Conservation (phyloP, 2,888 invertebrate genomes). For the Drosophila peninsularis region DNA sequence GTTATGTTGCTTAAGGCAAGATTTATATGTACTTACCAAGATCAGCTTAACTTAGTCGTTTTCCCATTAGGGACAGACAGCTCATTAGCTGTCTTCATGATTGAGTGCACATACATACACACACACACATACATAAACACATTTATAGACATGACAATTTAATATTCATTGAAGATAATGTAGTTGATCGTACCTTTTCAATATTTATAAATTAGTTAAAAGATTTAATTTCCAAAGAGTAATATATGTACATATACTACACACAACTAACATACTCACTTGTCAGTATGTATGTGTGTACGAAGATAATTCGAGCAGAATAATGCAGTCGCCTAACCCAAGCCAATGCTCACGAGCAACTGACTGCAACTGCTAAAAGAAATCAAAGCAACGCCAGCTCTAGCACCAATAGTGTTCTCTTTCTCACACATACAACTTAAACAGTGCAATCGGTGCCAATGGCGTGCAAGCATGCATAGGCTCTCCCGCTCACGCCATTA, state of each 20-base stretch:
- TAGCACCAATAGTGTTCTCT: neutral
- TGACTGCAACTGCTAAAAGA: neutral
- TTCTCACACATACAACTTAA: neutral
- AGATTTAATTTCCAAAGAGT: too few relatives aligned
- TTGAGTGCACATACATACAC: too few relatives aligned
- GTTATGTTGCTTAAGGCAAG: neutral
- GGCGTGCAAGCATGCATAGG: neutral
- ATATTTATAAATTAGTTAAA: too few relatives aligned
- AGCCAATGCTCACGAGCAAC: neutral
- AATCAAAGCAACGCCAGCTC: neutral
- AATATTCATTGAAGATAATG: neutral
- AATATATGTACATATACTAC: too few relatives aligned
- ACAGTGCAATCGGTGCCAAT: neutral
- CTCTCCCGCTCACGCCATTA: neutral
- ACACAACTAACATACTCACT: too few relatives aligned
- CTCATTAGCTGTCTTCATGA: too few relatives aligned
- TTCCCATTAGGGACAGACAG: too few relatives aligned
- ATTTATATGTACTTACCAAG: too few relatives aligned
- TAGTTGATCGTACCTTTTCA: too few relatives aligned
- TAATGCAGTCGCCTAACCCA: neutral
- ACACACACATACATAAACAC: too few relatives aligned
- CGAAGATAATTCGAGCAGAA: neutral
- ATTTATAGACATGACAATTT: neutral
- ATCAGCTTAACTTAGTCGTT: neutral
- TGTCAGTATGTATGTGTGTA: neutral